phyloP scores from a whole-genome alignment of 2,113 vertebrate genomes.

The Ursus arctos region DNA sequence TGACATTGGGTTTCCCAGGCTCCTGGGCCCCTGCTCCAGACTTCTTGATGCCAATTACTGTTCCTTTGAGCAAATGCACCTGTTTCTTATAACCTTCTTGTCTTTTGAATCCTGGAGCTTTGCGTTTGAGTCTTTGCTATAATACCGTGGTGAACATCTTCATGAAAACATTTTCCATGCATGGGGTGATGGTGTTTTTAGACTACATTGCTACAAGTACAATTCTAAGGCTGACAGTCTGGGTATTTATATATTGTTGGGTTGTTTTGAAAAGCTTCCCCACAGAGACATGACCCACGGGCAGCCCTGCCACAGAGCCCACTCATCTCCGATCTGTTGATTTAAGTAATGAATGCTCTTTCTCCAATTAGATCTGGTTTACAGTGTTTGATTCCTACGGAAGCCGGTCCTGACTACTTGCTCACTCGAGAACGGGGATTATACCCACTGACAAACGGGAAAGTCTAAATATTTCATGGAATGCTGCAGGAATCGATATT shows the following conservation, averaged over 20 bases:
- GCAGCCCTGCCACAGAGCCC: fast-evolving
- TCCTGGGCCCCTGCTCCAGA: fast-evolving
- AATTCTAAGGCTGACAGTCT: neutral
- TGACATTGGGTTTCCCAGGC: neutral
- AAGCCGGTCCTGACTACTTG: no score
- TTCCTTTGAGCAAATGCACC: fast-evolving
- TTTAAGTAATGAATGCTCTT: neutral
- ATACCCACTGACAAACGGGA: fast-evolving
- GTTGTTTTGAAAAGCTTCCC: neutral
- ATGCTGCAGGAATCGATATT: fast-evolving
- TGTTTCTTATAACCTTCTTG: neutral
- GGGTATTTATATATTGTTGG: fast-evolving
- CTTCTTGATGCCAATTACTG: fast-evolving
- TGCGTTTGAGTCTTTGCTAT: neutral
- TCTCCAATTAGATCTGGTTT: fast-evolving
- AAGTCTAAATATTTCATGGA: neutral
- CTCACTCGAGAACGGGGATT: no score
- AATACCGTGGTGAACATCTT: fast-evolving
- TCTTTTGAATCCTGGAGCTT: neutral
- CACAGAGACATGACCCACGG: fast-evolving
- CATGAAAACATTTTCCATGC: neutral
- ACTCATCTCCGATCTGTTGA: neutral
- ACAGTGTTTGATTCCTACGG: fast-evolving
- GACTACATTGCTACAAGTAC: fast-evolving
- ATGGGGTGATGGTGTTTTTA: fast-evolving